Conservation (phyloP, 2,888 invertebrate species). For the Drosophila imparisetae region DNA sequence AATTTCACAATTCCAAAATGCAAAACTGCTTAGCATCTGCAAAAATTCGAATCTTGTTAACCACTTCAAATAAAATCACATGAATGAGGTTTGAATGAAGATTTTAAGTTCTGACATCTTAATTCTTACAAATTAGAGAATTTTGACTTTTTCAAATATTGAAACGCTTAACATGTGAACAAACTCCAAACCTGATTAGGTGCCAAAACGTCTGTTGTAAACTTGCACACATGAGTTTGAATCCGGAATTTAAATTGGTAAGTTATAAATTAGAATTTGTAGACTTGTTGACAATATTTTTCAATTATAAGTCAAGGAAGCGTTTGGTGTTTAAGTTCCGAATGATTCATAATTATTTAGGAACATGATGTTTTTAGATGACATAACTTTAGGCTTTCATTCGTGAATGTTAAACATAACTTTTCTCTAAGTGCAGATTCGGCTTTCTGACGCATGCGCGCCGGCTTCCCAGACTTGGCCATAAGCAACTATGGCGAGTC, state of each 20-base stretch:
- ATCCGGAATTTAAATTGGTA: not conserved
- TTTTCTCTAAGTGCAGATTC: conserved; percentile 18
- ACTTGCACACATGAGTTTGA: too few relatives aligned
- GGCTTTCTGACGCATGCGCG: conserved; percentile 71
- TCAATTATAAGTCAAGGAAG: not conserved
- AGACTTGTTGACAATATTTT: not conserved
- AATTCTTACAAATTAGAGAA: too few relatives aligned
- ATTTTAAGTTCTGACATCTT: too few relatives aligned
- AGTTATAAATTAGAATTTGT: not conserved
- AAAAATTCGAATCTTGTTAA: not conserved
- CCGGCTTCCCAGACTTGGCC: conserved; percentile 36
- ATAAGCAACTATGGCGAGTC: conserved; percentile 37
- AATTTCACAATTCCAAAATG: not conserved
- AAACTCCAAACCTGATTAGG: too few relatives aligned
- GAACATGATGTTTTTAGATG: not conserved
- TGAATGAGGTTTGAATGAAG: too few relatives aligned
- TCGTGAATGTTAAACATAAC: not conserved
- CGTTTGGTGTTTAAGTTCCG: not conserved
- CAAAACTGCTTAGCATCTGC: not conserved
- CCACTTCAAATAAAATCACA: too few relatives aligned
- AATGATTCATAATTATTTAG: not conserved
- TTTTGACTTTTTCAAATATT: too few relatives aligned
- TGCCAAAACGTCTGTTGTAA: too few relatives aligned
- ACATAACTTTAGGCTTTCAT: too few relatives aligned
- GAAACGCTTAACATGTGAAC: too few relatives aligned